Conservation (phyloP, 2,888 invertebrate species). For the Philopedon plagiatum region DNA sequence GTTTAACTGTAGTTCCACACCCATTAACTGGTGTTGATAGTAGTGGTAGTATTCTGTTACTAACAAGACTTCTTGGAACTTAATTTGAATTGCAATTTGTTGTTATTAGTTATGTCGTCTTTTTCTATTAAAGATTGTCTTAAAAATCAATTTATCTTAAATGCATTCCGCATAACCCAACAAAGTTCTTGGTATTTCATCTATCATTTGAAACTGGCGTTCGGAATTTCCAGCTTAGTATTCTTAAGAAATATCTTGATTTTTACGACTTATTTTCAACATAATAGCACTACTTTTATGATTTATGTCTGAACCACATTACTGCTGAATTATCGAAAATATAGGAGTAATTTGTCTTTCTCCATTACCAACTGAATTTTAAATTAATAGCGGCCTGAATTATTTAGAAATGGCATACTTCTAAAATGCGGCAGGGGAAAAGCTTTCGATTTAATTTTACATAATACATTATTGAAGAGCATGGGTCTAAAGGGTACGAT, state of each 20-base stretch:
- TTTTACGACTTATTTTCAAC: slow-evolving; percentile 31
- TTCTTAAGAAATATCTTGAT: slow-evolving; percentile 30
- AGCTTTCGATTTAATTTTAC: no score
- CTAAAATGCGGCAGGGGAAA: no score
- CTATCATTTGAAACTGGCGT: slow-evolving; percentile 4
- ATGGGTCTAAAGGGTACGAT: no score
- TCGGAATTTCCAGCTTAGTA: not conserved
- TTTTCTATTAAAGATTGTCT: not conserved
- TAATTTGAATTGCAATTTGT: no score
- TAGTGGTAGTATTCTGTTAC: no score
- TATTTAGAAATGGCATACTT: not conserved
- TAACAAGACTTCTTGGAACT: no score
- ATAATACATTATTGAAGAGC: no score
- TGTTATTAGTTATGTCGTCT: not conserved
- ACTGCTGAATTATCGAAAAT: slow-evolving; percentile 21
- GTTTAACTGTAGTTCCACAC: no score
- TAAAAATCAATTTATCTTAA: not conserved
- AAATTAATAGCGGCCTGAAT: not conserved
- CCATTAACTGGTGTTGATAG: no score
- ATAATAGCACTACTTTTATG: slow-evolving; percentile 25
- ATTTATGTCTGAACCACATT: slow-evolving; percentile 24
- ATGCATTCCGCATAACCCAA: slow-evolving; percentile 11
- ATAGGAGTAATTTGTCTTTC: slow-evolving; percentile 20
- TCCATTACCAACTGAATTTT: slow-evolving; percentile 3
- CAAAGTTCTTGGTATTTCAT: not conserved